Evolutionary conservation across 2,113 vertebrate genomes (phyloP), one percentile per base, ranked within the genome.

Genomic region (Notechis scutatus): DNA sequence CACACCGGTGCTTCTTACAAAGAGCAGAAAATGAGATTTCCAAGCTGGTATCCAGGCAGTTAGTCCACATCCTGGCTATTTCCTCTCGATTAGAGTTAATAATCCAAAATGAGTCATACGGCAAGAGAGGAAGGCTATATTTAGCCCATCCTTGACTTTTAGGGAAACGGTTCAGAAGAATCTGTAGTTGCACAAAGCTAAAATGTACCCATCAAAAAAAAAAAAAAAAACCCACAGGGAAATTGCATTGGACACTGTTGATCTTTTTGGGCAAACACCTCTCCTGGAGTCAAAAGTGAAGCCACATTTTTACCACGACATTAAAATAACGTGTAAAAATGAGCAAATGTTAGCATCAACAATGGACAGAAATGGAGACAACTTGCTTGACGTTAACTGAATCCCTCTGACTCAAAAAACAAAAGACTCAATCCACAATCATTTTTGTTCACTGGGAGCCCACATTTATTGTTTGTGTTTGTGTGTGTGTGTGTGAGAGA

Each of bases 1-100:
- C 97, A 94, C 97, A 97, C 97, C 96, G 96, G 94, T 97, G 96
- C 97, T 97, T 96, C 74, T 95, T 96, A n/a, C 92, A 34, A 91
- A 97, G 95, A 97, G 92, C 96, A 94, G 94, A 96, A 96, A 96
- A 94, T 95, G 96, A 97, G 93, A 95, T 96, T 97, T 96, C 96
- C 94, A 96, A 94, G 94, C 95, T 95, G 42, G 91, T 96, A 50
- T 50, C 93, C 94, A 96, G 94, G 97, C 96, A 96, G 93, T 94
- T 95, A 97, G 95, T 95, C 94, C 95, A 93, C 95, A 96, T 95
- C 64, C 64, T 96, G 92, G 45, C 91, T 96, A 85, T 61, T 95
- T 61, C 56, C 85, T 94, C 96, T 55, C 64, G 92, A 91, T 97
- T 95, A 92, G 93, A 97, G 93, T 97, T 96, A 94, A 95, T 96